phyloP scores from a whole-genome alignment of 2,888 invertebrate genomes.

The Hybos culiciformis region DNA sequence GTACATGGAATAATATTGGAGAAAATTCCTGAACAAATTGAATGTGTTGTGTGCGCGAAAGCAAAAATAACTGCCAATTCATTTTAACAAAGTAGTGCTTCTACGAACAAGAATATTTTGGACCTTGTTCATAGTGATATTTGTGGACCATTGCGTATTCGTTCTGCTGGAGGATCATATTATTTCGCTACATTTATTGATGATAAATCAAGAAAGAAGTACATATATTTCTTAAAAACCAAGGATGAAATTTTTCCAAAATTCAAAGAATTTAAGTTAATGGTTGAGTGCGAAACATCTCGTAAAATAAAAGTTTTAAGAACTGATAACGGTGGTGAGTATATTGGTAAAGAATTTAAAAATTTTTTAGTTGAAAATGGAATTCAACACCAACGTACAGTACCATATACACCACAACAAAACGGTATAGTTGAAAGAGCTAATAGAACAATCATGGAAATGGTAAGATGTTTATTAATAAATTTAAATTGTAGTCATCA shows the following conservation, averaged over 20 bases:
- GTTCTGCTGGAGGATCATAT: slow-evolving; percentile 9
- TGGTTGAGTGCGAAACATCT: slow-evolving; percentile 10
- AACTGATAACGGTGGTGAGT: slow-evolving; percentile 7
- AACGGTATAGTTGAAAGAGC: slow-evolving; percentile 14
- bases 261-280: slow-evolving; percentile 10
- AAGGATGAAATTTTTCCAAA: slow-evolving; percentile 11
- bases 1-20: neutral
- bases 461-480: slow-evolving; percentile 18
- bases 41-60: neutral
- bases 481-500: slow-evolving; percentile 14
- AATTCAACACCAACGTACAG: neutral
- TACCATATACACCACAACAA: slow-evolving; percentile 12
- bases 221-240: slow-evolving; percentile 11
- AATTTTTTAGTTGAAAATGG: neutral
- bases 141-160: slow-evolving; percentile 12
- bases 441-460: slow-evolving; percentile 16
- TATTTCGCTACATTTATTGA: slow-evolving; percentile 16
- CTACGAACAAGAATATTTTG: neutral
- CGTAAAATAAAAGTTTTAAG: slow-evolving; percentile 8
- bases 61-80: neutral
- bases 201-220: slow-evolving; percentile 10
- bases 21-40: neutral
- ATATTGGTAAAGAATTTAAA: slow-evolving; percentile 1
- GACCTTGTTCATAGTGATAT: slow-evolving; percentile 14
- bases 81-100: neutral